These are phyloP conservation scores for Listronotus oregonensis DNA, from an alignment of 1,140 invertebrate genomes.

Conservation along the genomic window DNA sequence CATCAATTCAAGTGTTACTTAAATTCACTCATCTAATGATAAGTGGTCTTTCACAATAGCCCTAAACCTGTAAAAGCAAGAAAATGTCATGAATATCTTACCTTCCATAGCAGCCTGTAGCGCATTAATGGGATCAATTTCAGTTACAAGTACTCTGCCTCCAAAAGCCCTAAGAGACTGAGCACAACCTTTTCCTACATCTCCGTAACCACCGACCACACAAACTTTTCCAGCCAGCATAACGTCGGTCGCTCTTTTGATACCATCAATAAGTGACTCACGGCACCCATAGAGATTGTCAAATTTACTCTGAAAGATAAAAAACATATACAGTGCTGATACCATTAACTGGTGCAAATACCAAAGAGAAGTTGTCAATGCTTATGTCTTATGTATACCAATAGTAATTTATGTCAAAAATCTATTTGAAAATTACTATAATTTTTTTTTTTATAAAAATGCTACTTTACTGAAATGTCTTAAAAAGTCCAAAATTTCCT, in stretches of 20 bases:
- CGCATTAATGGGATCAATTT: constrained; percentile 99
- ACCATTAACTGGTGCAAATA: too few relatives aligned
- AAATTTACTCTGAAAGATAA: constrained; percentile 86
- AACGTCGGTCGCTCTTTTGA: constrained; percentile 97
- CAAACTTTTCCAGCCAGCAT: constrained; percentile 99
- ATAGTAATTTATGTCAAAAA: too few relatives aligned
- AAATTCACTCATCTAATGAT: too few relatives aligned
- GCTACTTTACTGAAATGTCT: too few relatives aligned
- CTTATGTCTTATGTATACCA: too few relatives aligned
- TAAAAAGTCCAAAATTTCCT: too few relatives aligned
- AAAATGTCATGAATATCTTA: constrained; percentile 4
- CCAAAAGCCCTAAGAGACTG: constrained; percentile 95
- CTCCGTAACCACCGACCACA: constrained; percentile 97
- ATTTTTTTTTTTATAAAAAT: too few relatives aligned
- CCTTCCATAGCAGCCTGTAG: constrained; percentile 97
- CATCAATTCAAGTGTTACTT: too few relatives aligned
- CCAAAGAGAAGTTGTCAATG: too few relatives aligned
- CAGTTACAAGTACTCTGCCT: constrained; percentile 93
- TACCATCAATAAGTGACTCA: constrained; percentile 97
- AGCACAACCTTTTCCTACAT: constrained; percentile 99
- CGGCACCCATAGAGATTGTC: constrained; percentile 99
- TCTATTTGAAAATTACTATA: too few relatives aligned
- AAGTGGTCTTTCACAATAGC: too few relatives aligned
- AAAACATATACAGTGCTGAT: not conserved
- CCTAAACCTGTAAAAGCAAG: too few relatives aligned